These are phyloP conservation scores for Tipula vernalis DNA, from an alignment of 2,888 invertebrate genomes.

Conservation along the genomic window DNA sequence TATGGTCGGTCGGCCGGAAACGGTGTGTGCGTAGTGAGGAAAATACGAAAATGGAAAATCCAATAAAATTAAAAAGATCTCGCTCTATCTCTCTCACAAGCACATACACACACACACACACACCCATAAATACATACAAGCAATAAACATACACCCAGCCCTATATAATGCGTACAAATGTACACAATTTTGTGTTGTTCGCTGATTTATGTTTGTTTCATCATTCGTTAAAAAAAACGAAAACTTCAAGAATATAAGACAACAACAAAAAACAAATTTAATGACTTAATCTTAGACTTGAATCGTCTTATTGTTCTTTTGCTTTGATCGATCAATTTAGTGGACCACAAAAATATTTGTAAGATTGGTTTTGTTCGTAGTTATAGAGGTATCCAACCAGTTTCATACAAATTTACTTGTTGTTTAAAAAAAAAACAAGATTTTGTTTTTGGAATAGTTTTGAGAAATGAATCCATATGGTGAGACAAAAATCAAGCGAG, in stretches of 20 bases:
- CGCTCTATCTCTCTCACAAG: neutral
- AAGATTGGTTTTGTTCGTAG: neutral
- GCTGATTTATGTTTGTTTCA: neutral
- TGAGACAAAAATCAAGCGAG: neutral
- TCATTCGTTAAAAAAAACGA: neutral
- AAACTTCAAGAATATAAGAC: neutral
- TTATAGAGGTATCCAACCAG: neutral
- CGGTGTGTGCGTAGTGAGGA: neutral
- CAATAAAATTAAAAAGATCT: neutral
- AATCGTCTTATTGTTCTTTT: neutral
- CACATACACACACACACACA: neutral
- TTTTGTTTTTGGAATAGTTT: neutral
- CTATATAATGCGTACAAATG: neutral
- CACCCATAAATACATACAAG: neutral
- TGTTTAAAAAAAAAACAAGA: neutral
- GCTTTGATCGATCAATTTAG: conserved; percentile 4
- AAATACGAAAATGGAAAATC: neutral
- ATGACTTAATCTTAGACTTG: neutral
- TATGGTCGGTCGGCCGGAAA: neutral
- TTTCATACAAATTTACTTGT: neutral
- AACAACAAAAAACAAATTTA: neutral
- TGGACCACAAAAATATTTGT: neutral
- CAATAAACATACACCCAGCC: neutral
- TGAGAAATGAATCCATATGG: neutral
- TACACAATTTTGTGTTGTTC: neutral